These are phyloP conservation scores for Apis florea DNA, from an alignment of 1,140 invertebrate species.

Conservation along the genomic window DNA sequence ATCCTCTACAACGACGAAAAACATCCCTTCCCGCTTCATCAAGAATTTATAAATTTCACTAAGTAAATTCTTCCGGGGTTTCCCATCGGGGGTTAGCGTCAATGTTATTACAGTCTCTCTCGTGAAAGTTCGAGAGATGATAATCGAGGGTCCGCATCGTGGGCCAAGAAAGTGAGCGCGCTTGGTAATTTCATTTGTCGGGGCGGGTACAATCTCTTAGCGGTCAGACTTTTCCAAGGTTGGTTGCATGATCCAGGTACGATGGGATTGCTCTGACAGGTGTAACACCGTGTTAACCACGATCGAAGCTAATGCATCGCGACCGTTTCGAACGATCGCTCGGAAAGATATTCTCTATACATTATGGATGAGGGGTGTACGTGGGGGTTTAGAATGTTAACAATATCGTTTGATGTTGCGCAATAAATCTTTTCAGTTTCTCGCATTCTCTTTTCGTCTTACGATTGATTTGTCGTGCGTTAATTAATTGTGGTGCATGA, in stretches of 20 bases:
- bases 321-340: constrained; percentile 7
- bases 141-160: constrained; percentile 46
- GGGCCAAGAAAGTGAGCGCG: constrained; percentile 34
- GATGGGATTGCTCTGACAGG: constrained; percentile 69
- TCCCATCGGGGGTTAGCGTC: constrained; percentile 9
- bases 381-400: background rate
- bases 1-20: background rate
- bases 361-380: constrained; percentile 42
- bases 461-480: background rate
- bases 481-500: no score
- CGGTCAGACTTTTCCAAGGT: constrained; percentile 63
- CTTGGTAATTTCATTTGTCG: constrained; percentile 67
- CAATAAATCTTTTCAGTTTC: background rate
- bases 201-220: constrained; percentile 68
- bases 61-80: constrained; percentile 28
- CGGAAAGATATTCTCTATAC: constrained; percentile 17
- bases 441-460: background rate
- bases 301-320: constrained; percentile 35
- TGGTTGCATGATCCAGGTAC: constrained; percentile 68
- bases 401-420: background rate
- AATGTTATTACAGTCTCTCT: constrained; percentile 22
- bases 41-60: constrained; percentile 42
- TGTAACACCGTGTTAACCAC: constrained; percentile 68
- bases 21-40: background rate
- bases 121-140: constrained; percentile 31